A percentile compares a stretch with the other conserved stretches of the same genome.
Evolutionary conservation across 1,140 invertebrate species (phyloP).

Genomic region (Bombus pyrosoma): DNA sequence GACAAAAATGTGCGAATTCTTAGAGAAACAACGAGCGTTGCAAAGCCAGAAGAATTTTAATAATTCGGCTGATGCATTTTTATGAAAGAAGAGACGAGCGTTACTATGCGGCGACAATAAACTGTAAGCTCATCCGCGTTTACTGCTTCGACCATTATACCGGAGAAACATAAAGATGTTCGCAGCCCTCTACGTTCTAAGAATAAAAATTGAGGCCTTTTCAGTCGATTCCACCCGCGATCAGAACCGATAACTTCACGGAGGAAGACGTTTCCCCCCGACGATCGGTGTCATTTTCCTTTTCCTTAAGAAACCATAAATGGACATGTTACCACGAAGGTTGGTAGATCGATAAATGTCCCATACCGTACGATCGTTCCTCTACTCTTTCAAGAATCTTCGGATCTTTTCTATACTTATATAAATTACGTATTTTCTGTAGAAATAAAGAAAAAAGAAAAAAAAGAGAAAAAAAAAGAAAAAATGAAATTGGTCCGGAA

Average conservation of each 20-base stretch:
- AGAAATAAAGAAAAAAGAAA: no score
- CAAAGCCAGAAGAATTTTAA: conserved; percentile 27
- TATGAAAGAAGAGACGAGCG: conserved; percentile 28
- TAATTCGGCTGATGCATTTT: conserved; percentile 37
- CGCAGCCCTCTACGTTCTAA: conserved; percentile 8
- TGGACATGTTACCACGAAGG: neutral
- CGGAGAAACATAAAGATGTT: conserved; percentile 38
- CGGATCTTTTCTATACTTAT: neutral
- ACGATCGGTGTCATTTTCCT: neutral
- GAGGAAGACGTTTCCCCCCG: neutral
- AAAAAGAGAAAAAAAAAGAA: no score
- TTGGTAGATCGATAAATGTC: neutral
- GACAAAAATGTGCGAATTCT: neutral
- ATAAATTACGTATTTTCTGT: no score
- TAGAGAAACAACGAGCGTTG: neutral
- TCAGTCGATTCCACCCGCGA: neutral
- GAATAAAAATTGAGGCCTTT: conserved; percentile 17
- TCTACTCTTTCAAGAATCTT: neutral
- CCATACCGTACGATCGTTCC: neutral
- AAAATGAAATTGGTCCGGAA: no score
- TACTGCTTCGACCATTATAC: conserved; percentile 37
- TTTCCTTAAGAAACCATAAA: neutral
- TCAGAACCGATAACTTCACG: neutral
- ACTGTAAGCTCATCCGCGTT: conserved; percentile 20
- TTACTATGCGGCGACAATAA: conserved; percentile 31